Conservation (phyloP, 92 coral and sea anemone species). For the Plumapathes pennacea region DNA sequence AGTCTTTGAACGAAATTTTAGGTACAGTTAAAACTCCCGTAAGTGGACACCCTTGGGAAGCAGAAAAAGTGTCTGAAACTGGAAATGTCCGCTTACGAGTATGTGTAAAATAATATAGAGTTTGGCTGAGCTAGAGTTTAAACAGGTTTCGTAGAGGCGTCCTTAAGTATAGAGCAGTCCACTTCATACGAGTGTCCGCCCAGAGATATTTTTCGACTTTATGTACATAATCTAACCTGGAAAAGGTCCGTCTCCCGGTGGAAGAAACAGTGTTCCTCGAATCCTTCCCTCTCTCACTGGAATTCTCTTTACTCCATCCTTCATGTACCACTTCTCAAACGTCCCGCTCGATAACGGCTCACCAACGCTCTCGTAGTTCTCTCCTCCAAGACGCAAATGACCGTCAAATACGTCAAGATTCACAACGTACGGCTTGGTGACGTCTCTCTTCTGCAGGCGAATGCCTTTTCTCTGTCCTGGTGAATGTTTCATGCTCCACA, state of each 20-base stretch:
- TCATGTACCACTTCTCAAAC: constrained; percentile 37
- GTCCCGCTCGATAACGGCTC: constrained; percentile 13
- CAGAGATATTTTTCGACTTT: too few species aligned
- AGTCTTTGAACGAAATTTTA: too few species aligned
- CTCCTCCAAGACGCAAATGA: constrained; percentile 11
- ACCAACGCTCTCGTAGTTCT: not conserved
- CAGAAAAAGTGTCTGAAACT: too few species aligned
- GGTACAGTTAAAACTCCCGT: too few species aligned
- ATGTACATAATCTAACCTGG: too few species aligned
- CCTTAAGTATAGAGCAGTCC: too few species aligned
- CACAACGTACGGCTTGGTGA: constrained; percentile 60
- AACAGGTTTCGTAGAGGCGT: too few species aligned
- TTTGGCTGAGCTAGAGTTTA: too few species aligned
- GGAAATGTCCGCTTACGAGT: too few species aligned
- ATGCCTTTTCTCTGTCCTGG: constrained; percentile 42
- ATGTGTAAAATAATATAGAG: too few species aligned
- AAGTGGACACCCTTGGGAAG: too few species aligned
- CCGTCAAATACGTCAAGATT: constrained; percentile 55
- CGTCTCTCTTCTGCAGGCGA: constrained; percentile 60
- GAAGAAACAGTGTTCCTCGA: constrained; percentile 57
- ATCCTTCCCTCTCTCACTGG: constrained; percentile 45
- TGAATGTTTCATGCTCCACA: constrained; percentile 59
- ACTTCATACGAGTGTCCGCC: too few species aligned
- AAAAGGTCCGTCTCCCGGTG: constrained; percentile 54
- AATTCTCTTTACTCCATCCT: constrained; percentile 39